Evolutionary conservation across 1,140 invertebrate genomes (phyloP), one percentile per base, ranked within the genome.

Genomic region (Drosophila pectinifera): DNA sequence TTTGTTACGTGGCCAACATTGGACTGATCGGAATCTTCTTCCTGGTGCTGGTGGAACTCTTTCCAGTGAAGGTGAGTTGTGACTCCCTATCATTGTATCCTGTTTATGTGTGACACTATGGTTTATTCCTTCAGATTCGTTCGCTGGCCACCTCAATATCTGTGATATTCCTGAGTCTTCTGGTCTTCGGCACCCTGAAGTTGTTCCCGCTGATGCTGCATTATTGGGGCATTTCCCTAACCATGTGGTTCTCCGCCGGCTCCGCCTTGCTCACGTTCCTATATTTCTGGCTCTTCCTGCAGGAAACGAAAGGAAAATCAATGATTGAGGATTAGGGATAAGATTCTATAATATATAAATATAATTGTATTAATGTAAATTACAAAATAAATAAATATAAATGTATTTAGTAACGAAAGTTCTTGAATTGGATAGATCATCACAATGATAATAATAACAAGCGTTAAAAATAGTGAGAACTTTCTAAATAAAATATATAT

Each of bases 301-400:
- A 95, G 0, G 96, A 96, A 89, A 96, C 96, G 0, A 96, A 95
- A 85, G 95, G 94, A n/a, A 95, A 95, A 86, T 90, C 79, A 1
- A 89, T 88, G 84, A 57, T 83, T 46, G 54, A 68, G 10, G 77
- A 89, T 39, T 86, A 57, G 49, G 16, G 4, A 34, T 20, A 11
- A 1, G n/a, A 10, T 18, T 18, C 18, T n/a, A 5, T 14, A 38
- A 14, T 22, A 3, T 22, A 14, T 22, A 42, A 42, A 18, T 5
- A 1, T 5, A 42, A 42, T 11, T 10, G 4, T 10, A 4, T 42
- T 18, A n/a, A 13, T 5, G 10, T 20, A 11, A 1, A 10, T 18
- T 18, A 41, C 16, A 5, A 38, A 38, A 14, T 22, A 3, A 45
- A 14, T 22, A 42, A 42, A 18, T 5, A 1, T 5, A 42, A 42